These are phyloP conservation scores for Schizopygopsis malacanthus DNA, from an alignment of 2,797 vertebrate genomes.

Conservation along the genomic window DNA sequence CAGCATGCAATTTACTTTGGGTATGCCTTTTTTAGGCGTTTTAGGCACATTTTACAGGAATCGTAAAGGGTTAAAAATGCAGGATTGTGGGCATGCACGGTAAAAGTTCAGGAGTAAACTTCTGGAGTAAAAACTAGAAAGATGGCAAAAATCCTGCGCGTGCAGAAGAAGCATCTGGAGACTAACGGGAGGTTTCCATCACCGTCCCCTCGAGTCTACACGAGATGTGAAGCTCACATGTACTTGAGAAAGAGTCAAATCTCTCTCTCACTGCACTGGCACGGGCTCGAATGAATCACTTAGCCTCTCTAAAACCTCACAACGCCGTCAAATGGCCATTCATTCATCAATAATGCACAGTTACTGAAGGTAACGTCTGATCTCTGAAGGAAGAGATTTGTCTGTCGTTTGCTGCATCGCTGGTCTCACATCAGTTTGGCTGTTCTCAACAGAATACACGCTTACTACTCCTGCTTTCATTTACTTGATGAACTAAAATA, in stretches of 20 bases:
- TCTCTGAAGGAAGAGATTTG: slow-evolving; percentile 2
- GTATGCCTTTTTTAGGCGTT: no score
- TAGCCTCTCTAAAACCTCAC: slow-evolving; percentile 21
- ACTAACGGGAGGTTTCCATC: slow-evolving; percentile 31
- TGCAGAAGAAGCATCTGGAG: slow-evolving; percentile 17
- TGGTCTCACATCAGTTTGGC: background rate
- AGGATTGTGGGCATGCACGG: no score
- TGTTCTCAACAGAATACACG: background rate
- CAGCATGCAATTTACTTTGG: no score
- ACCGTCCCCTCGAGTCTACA: slow-evolving; percentile 39
- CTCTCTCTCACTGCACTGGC: background rate
- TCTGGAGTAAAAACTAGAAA: background rate
- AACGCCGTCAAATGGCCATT: slow-evolving; percentile 26
- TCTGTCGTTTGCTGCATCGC: background rate
- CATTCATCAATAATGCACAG: slow-evolving; percentile 52
- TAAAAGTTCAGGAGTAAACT: no score
- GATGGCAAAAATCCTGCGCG: background rate
- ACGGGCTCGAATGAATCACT: background rate
- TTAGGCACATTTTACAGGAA: no score
- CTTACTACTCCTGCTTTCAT: background rate
- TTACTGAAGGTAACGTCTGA: background rate
- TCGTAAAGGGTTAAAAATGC: no score
- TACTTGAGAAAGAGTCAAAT: background rate
- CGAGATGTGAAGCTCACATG: background rate
- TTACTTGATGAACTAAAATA: background rate